Evolutionary conservation across 2,888 invertebrate genomes (phyloP).

Genomic region (Aricia artaxerxes): DNA sequence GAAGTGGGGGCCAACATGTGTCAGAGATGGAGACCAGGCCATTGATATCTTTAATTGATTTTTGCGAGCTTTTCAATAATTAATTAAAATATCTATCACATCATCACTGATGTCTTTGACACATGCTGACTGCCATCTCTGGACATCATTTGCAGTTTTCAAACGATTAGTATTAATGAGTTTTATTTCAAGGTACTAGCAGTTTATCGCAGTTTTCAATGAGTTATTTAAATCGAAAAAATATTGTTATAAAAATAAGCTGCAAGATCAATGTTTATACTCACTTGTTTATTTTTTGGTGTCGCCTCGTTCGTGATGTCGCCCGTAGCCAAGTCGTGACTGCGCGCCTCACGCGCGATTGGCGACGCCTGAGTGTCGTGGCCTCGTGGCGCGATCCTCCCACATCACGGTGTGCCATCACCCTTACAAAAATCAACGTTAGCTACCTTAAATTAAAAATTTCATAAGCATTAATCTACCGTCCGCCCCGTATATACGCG

Average conservation of each 20-base stretch:
- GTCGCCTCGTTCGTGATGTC: conserved; percentile 11
- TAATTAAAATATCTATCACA: conserved; percentile 15
- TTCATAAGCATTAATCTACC: conserved; percentile 31
- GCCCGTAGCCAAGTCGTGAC: conserved; percentile 25
- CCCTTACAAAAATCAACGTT: conserved; percentile 9
- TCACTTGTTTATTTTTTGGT: not conserved
- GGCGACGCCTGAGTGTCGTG: conserved; percentile 23
- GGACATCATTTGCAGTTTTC: not conserved
- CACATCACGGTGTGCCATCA: conserved; percentile 3
- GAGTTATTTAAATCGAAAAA: not conserved
- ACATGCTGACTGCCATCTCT: not conserved
- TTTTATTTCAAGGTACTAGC: too few species aligned
- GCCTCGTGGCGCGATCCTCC: not conserved
- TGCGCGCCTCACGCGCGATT: not conserved
- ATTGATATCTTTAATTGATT: conserved; percentile 77
- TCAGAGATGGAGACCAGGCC: conserved; percentile 80
- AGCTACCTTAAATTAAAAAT: conserved; percentile 22
- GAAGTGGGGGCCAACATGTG: conserved; percentile 82
- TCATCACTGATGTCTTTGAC: not conserved
- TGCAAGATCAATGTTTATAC: not conserved
- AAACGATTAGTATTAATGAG: too few species aligned
- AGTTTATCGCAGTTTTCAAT: not conserved
- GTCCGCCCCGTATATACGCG: conserved; percentile 61
- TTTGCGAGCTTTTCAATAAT: conserved; percentile 56
- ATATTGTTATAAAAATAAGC: not conserved